Conservation (phyloP, 2,113 vertebrate species). For the Chionis minor region DNA sequence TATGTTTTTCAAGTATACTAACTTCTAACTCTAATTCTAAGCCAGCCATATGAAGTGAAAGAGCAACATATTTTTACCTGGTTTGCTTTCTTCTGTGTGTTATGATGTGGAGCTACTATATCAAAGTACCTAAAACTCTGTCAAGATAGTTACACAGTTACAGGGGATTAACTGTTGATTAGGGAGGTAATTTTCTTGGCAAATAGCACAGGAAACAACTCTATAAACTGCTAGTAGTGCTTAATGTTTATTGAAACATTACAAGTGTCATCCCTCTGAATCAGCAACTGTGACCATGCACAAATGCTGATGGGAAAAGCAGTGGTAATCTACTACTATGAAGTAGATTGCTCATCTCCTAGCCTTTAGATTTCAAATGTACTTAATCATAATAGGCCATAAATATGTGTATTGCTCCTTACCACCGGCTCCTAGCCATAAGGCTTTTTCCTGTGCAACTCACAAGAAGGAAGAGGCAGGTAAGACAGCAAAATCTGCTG, state of each 20-base stretch:
- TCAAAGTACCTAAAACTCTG: neutral
- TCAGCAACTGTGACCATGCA: neutral
- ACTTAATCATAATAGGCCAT: neutral
- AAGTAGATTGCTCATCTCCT: neutral
- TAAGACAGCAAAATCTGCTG: neutral
- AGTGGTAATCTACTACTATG: rapidly evolving
- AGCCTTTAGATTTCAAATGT: neutral
- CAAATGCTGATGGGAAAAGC: neutral
- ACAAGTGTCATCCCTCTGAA: neutral
- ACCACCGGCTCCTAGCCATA: neutral
- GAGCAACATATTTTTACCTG: neutral
- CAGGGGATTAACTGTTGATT: neutral
- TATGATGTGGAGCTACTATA: neutral
- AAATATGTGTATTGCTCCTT: neutral
- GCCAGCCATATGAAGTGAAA: neutral
- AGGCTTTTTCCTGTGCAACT: neutral
- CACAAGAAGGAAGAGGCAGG: neutral
- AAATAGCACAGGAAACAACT: neutral
- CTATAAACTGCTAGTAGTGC: neutral
- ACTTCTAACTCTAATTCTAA: neutral
- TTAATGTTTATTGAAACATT: neutral
- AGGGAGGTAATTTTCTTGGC: neutral
- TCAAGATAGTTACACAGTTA: neutral
- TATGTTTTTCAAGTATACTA: neutral
- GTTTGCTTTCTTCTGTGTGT: neutral